Base-by-base conservation (phyloP, 2,113 vertebrate species). In the Aplodontia rufa region DNA sequence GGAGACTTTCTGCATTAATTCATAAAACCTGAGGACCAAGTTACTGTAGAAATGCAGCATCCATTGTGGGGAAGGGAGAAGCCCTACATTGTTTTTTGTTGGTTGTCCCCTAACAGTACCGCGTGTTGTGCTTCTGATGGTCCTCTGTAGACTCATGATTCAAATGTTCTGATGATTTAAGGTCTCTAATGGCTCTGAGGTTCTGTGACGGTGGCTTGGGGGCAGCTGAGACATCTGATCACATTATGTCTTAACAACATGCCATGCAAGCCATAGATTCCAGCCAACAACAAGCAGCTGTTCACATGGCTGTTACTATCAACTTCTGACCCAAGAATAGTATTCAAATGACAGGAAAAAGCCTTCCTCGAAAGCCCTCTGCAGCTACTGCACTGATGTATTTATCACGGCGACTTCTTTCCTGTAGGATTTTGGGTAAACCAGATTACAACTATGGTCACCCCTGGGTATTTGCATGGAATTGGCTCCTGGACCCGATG, bases 281-380 rank as follows among this genome's bases (percentile, higher is more conserved):
- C 64, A 28, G 53, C 28, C 1, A 40, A 42, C 45, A 87, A 26
- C 89, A 95, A 64, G 3, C 32, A 68, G 37, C 42, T 96, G 8
- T 95, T 85, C 87, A 93, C 81, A 92, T 96, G 87, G 75, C 58
- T 37, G 58, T 14, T 72, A 87, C 80, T 14, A 32, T 40, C 96
- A 60, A 76, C 53, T 97, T 89, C 97, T 88, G 53, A 95, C 90
- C 81, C 81, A 51, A 94, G 84, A 95, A 90, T 76, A 92, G 49
- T 68, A 47, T 89, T 97, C 93, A 71, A 62, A 45, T 40, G 80
- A 83, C 45, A 30, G 78, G 95, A 91, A 55, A 49, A 89, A 94
- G 81, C 53, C 76, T 96, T 96, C 90, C 79, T 64, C 81, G 0
- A 3, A 88, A 55, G 58, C 32, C 51, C 93, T 82, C 47, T 81